Evolutionary conservation across 1,140 invertebrate genomes (phyloP).

Genomic region (Drosophila auraria): DNA sequence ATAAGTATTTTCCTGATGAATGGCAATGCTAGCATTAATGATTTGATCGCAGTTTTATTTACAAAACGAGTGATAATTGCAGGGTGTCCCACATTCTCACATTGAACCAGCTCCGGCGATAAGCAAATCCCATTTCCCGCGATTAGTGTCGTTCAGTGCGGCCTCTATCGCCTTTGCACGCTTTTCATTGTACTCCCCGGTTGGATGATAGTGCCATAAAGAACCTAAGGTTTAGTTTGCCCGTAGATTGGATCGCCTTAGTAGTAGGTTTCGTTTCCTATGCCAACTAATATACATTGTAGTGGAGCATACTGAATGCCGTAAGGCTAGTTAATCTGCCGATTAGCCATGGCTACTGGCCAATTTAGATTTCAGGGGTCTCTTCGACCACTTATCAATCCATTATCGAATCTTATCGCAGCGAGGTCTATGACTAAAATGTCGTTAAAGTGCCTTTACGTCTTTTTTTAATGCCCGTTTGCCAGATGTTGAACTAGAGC

Average conservation of each 20-base stretch:
- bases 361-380: conserved; percentile 45
- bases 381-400: conserved; percentile 32
- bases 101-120: conserved; percentile 25
- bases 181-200: conserved; percentile 18
- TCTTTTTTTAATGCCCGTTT: conserved; percentile 6
- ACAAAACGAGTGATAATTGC: background rate
- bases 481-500: conserved; percentile 35
- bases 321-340: conserved; percentile 29
- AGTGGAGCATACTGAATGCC: conserved; percentile 13
- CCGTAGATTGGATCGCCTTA: conserved; percentile 3
- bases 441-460: conserved; percentile 27
- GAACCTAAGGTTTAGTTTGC: conserved; percentile 17
- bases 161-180: conserved; percentile 50
- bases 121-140: conserved; percentile 23
- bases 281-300: conserved; percentile 25
- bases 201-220: conserved; percentile 58
- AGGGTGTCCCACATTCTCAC: conserved; percentile 26
- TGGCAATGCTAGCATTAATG: background rate
- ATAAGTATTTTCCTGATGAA: background rate
- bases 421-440: conserved; percentile 41
- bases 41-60: background rate
- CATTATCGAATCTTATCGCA: conserved; percentile 40
- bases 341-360: conserved; percentile 40
- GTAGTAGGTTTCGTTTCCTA: background rate
- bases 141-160: conserved; percentile 33